Conservation (phyloP, 2,797 vertebrate genomes). For the Sorex maritimensis region DNA sequence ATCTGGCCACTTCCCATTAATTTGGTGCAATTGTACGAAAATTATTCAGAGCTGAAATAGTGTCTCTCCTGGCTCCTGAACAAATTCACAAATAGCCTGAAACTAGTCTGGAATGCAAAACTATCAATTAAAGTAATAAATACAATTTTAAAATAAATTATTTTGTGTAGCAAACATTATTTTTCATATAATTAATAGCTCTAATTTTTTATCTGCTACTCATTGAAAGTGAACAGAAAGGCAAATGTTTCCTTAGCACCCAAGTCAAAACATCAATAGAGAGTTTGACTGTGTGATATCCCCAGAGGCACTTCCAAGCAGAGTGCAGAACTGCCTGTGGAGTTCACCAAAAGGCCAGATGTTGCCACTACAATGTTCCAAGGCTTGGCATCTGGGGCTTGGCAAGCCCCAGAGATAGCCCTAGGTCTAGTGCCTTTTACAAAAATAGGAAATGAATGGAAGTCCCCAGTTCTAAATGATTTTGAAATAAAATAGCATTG, state of each 20-base stretch:
- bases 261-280: conserved; percentile 72
- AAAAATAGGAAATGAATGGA: conserved; percentile 78
- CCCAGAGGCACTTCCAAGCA: conserved; percentile 87
- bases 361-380: conserved; percentile 88
- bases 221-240: conserved; percentile 85
- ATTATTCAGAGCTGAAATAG: conserved; percentile 1
- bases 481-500: conserved; percentile 74
- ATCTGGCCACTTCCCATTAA: not conserved
- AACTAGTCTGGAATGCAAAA: conserved; percentile 21
- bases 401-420: conserved; percentile 79
- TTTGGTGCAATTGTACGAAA: not conserved
- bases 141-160: conserved; percentile 56
- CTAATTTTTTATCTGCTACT: conserved; percentile 46
- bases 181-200: conserved; percentile 60
- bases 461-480: conserved; percentile 29
- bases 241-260: conserved; percentile 78
- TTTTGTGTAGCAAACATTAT: conserved; percentile 52
- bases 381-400: conserved; percentile 89
- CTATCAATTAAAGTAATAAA: conserved; percentile 42
- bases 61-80: conserved; percentile 15
- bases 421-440: conserved; percentile 69
- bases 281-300: conserved; percentile 75
- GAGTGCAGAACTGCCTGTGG: conserved; percentile 84
- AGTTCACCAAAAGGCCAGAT: conserved; percentile 89
- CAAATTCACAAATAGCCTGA: conserved; percentile 11